Evolutionary conservation across 2,113 vertebrate genomes (phyloP).

Genomic region (Oxyura jamaicensis): DNA sequence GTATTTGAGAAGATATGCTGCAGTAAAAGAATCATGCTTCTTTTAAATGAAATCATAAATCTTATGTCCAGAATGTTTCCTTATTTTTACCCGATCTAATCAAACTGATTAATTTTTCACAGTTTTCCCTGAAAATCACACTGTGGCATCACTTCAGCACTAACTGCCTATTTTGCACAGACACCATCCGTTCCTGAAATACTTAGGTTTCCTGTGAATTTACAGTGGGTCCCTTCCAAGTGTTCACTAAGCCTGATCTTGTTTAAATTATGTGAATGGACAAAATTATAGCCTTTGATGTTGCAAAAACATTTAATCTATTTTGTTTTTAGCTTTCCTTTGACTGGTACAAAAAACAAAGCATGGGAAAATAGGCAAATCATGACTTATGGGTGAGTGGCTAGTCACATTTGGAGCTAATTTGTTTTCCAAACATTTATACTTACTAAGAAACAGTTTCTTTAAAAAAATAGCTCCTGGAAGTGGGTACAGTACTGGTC

Average conservation of each 20-base stretch:
- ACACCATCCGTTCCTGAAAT: not conserved
- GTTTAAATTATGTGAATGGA: slow-evolving; percentile 46
- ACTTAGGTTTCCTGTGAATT: slow-evolving; percentile 41
- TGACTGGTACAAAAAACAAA: slow-evolving; percentile 53
- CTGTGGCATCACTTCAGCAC: not conserved
- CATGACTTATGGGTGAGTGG: slow-evolving; percentile 44
- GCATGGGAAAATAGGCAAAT: slow-evolving; percentile 52
- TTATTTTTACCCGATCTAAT: slow-evolving; percentile 4
- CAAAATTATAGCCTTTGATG: slow-evolving; percentile 55
- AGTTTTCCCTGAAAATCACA: slow-evolving; percentile 36
- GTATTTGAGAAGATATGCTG: not conserved
- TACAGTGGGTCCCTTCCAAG: slow-evolving; percentile 34
- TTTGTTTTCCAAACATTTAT: slow-evolving; percentile 63
- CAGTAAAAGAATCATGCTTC: not conserved
- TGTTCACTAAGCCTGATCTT: slow-evolving; percentile 39
- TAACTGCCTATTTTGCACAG: not conserved
- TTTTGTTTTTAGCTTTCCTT: slow-evolving; percentile 51
- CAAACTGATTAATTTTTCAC: slow-evolving; percentile 20
- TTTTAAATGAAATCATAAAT: slow-evolving; percentile 5
- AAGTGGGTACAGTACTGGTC: not conserved
- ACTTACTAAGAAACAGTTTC: slow-evolving; percentile 47
- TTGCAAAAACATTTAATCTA: slow-evolving; percentile 38
- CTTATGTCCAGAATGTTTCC: not conserved
- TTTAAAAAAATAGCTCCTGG: slow-evolving; percentile 45
- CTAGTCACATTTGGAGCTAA: slow-evolving; percentile 63